Evolutionary conservation across 2,113 vertebrate species (phyloP).

Genomic region (Burhinus bistriatus): DNA sequence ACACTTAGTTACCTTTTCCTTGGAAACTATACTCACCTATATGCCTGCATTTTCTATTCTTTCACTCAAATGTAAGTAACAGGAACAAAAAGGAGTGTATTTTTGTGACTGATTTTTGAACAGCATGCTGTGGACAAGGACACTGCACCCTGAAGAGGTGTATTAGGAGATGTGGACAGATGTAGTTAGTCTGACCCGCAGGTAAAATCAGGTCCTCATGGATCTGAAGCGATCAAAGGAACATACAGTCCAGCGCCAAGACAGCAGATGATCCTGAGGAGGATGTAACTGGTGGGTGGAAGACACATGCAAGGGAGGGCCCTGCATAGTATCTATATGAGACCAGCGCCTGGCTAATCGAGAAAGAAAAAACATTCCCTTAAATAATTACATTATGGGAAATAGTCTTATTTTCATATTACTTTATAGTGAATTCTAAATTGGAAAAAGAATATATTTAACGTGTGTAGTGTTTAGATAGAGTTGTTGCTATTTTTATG

Average conservation of each 20-base stretch:
- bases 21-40: background rate
- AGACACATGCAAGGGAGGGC: background rate
- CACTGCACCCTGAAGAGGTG: too few species aligned
- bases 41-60: background rate
- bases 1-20: background rate
- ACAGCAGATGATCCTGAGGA: background rate
- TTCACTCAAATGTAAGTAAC: background rate
- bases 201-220: background rate
- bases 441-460: background rate
- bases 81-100: background rate
- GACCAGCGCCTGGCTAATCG: background rate
- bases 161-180: background rate
- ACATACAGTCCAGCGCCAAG: background rate
- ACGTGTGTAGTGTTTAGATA: background rate
- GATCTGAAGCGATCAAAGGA: background rate
- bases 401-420: background rate
- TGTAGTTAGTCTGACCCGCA: background rate
- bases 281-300: background rate
- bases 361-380: background rate
- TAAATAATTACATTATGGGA: background rate
- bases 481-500: background rate
- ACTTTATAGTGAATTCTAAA: background rate
- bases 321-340: too few species aligned
- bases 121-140: fast-evolving
- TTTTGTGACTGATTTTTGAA: background rate